phyloP scores from a whole-genome alignment of 2,888 invertebrate genomes.

The Lithophane ornitopus region DNA sequence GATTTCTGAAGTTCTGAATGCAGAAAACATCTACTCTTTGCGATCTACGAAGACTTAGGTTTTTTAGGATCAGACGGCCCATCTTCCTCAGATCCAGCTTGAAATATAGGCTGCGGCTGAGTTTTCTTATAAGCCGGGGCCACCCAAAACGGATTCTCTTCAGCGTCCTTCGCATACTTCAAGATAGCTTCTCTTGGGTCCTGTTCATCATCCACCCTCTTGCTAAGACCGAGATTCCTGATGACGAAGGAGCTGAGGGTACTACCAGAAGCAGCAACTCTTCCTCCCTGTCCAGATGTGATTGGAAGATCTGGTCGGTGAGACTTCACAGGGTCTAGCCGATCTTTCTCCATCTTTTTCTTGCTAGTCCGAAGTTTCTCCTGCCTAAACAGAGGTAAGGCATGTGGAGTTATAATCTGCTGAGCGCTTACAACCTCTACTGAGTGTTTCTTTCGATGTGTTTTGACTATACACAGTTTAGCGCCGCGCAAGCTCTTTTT shows the following conservation, averaged over 20 bases:
- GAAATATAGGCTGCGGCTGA: constrained; percentile 96
- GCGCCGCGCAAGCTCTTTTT: constrained; percentile 97
- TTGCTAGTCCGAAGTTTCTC: constrained; percentile 96
- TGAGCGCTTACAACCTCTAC: constrained; percentile 97
- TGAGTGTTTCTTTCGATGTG: constrained; percentile 94
- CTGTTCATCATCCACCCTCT: constrained; percentile 97
- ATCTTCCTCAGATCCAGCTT: constrained; percentile 88
- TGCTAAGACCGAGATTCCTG: constrained; percentile 97
- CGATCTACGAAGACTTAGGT: constrained; percentile 78
- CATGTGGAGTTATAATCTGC: constrained; percentile 99
- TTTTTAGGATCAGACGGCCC: constrained; percentile 90
- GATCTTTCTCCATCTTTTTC: constrained; percentile 97
- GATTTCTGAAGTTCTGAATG: background rate
- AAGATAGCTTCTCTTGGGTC: constrained; percentile 99
- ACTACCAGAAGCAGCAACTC: constrained; percentile 98
- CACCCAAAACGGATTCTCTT: constrained; percentile 99
- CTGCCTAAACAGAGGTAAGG: constrained; percentile 98
- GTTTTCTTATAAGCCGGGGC: constrained; percentile 97
- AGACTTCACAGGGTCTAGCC: constrained; percentile 96
- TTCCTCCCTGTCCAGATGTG: constrained; percentile 97
- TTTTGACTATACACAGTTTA: constrained; percentile 96
- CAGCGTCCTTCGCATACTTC: constrained; percentile 98
- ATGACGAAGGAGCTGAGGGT: constrained; percentile 99
- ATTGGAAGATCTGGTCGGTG: constrained; percentile 96
- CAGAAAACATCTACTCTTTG: background rate